phyloP scores from a whole-genome alignment of 2,797 vertebrate genomes.

The Lophius americanus region DNA sequence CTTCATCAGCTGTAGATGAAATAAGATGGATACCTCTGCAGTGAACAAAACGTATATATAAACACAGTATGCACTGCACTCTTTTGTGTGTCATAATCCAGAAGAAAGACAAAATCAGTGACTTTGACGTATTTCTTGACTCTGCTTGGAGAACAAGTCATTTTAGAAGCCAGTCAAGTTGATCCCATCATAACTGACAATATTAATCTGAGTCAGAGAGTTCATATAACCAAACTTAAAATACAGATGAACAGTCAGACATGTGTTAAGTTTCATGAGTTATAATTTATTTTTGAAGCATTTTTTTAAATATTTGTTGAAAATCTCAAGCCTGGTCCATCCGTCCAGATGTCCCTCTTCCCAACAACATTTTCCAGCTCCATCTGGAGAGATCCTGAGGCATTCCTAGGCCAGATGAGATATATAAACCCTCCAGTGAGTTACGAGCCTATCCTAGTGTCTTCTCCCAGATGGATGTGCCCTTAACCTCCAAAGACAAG shows the following conservation, averaged over 20 bases:
- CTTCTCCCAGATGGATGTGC: too few species aligned
- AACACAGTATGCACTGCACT: neutral
- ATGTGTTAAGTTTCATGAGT: neutral
- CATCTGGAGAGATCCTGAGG: too few species aligned
- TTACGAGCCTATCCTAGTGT: too few species aligned
- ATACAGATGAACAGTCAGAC: neutral
- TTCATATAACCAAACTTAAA: neutral
- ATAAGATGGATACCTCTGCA: neutral
- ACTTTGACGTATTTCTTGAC: constrained; percentile 18
- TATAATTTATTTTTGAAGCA: too few species aligned
- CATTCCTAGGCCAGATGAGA: too few species aligned
- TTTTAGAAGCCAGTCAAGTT: constrained; percentile 18
- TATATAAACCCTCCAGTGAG: too few species aligned
- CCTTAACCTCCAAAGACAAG: too few species aligned
- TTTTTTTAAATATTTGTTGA: too few species aligned
- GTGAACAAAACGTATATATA: neutral
- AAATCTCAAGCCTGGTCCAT: too few species aligned
- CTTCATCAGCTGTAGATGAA: constrained; percentile 86
- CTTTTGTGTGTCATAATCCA: constrained; percentile 4
- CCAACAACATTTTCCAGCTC: too few species aligned
- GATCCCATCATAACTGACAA: constrained; percentile 25
- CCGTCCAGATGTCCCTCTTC: too few species aligned
- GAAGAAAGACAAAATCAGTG: constrained; percentile 40
- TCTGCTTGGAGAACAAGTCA: constrained; percentile 30
- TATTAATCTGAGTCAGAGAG: too few species aligned